Base-by-base conservation (phyloP, 1,140 invertebrate genomes). In the Elymnias hypermnestra region DNA sequence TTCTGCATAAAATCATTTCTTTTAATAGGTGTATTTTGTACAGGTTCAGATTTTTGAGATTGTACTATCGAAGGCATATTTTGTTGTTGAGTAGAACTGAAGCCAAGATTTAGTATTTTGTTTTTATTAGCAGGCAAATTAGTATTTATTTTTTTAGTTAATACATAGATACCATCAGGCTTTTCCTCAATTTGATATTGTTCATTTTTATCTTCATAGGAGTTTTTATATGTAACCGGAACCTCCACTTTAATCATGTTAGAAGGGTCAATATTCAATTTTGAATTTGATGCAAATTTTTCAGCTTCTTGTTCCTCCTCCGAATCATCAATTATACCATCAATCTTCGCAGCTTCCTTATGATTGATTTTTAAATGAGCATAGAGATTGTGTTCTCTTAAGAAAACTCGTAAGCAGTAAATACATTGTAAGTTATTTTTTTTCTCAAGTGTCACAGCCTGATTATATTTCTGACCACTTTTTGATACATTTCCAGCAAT, bases 341-440 rank as follows among this genome's bases (percentile, higher is more conserved):
- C 90, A 46, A 75, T 81, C 10, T 79, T 74, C 0, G 89, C 90
- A 39, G 89, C 87, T 45, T 88, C 79, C 63, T 89, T 89, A 62
- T 93, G 92, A 57, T 87, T 72, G 4, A 83, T 83, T 65, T 90
- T 89, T 52, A 93, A 84, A 68, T 94, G 92, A 9, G 88, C 87
- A 73, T 92, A 92, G 8, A 93, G 74, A 64, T 90, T 90, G 4
- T 86, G 74, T 57, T 90, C 89, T 25, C 91, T 86, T 19, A 89
- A 85, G 57, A 92, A 92, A 38, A 88, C 78, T 69, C 91, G 91
- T 25, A 88, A 82, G 68, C 92, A 94, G 61, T 91, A 92, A 46
- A 90, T 88, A 68, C 92, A 94, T 63, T 92, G 90, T 40, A 87
- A 81, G 46, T 81, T 81, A 15, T 70, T 57, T 58, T 74, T 85